Conservation (phyloP, 2,888 invertebrate species). For the Brenthis ino region DNA sequence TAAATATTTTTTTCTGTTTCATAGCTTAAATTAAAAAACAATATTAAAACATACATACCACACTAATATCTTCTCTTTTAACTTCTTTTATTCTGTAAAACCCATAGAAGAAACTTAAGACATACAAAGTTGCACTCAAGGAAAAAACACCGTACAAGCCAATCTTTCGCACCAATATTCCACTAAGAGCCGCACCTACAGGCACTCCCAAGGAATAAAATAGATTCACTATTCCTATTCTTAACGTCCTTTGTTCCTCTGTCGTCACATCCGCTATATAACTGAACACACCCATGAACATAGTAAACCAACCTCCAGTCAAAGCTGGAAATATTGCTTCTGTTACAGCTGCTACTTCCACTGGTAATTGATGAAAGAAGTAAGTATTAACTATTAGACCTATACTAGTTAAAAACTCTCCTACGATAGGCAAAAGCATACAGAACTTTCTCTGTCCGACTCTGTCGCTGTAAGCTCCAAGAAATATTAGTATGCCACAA, state of each 20-base stretch:
- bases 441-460: constrained; percentile 88
- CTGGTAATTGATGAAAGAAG: constrained; percentile 89
- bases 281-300: constrained; percentile 95
- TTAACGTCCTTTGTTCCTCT: constrained; percentile 90
- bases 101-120: constrained; percentile 89
- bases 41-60: constrained; percentile 56
- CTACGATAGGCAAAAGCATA: constrained; percentile 91
- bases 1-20: too few species aligned
- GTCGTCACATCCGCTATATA: constrained; percentile 94
- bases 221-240: constrained; percentile 94
- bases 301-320: constrained; percentile 93
- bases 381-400: constrained; percentile 91
- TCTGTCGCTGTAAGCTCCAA: constrained; percentile 90
- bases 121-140: constrained; percentile 88
- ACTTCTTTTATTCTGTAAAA: constrained; percentile 87
- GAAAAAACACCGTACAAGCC: constrained; percentile 92
- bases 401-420: constrained; percentile 90
- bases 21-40: too few species aligned
- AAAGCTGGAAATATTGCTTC: constrained; percentile 92
- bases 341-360: constrained; percentile 90
- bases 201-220: constrained; percentile 94
- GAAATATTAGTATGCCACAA: constrained; percentile 89
- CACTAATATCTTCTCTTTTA: constrained; percentile 62
- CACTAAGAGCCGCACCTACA: constrained; percentile 93
- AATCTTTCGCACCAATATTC: constrained; percentile 87